Base-by-base conservation (phyloP, 2,888 invertebrate genomes). In the Rhogogaster chlorosoma region DNA sequence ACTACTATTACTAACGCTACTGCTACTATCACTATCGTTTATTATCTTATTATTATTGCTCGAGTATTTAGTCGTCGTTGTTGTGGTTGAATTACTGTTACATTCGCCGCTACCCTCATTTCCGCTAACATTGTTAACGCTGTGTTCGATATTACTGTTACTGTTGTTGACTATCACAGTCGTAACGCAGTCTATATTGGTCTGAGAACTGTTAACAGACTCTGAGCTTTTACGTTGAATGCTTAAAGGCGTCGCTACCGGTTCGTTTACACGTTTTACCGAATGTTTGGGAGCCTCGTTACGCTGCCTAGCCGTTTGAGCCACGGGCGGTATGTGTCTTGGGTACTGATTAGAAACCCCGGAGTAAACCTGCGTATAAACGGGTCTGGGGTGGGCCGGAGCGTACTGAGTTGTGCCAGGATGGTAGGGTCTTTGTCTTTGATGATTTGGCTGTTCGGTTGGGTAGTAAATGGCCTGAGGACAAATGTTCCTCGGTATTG, bases 131-230 rank as follows among this genome's bases (percentile, higher is more conserved):
- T 77, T 77, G 29, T 42, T n/a, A 2, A 53, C 26, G 29, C 22
- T 38, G 80, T 57, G 86, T 22, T 91, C 91, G 42, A 88, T 84
- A 26, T 90, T 90, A 85, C 88, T 90, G 83, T 90, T 91, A 87
- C 88, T 90, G 83, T 90, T 91, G 87, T 91, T 91, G 82, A 91
- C 90, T 86, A 87, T 89, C 45, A 90, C 90, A 84, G 91, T 90
- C 61, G 89, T 90, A 57, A 89, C 67, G 49, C 80, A 80, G 80
- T 80, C 89, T 86, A 90, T 90, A 78, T 89, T 90, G 82, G 90
- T 90, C 88, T 89, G 89, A 15, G 88, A 89, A 75, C 88, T 90
- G 29, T 32, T 36, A 36, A 71, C 29, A 38, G 32, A 10, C 38
- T 36, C 22, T 15, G 75, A 53, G 7, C 53, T 32, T 29, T 88